phyloP scores from a whole-genome alignment of 2,888 invertebrate species.

The Ctena decussata region DNA sequence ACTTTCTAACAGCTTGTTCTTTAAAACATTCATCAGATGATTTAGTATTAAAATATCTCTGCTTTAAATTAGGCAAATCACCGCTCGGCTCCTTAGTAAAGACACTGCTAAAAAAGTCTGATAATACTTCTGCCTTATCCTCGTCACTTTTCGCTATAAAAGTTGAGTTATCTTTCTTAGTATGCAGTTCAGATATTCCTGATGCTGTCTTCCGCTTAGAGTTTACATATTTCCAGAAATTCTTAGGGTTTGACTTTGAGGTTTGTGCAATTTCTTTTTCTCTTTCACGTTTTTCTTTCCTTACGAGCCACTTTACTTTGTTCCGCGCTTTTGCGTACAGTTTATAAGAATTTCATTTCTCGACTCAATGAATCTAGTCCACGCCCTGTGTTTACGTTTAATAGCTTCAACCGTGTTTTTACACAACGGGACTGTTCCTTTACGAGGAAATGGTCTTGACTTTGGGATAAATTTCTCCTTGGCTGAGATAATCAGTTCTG shows the following conservation, averaged over 20 bases:
- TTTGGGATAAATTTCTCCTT: constrained; percentile 22
- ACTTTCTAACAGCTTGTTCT: not conserved
- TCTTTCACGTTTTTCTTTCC: too few relatives aligned
- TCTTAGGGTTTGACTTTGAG: constrained; percentile 38
- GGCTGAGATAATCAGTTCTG: not conserved
- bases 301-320: too few relatives aligned
- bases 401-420: not conserved
- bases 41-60: not conserved
- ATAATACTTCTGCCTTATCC: not conserved
- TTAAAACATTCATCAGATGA: not conserved
- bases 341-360: not conserved
- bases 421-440: not conserved
- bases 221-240: constrained; percentile 44
- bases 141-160: not conserved
- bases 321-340: too few relatives aligned
- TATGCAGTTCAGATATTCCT: too few relatives aligned
- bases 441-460: not conserved
- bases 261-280: too few relatives aligned
- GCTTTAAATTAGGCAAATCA: not conserved
- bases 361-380: constrained; percentile 16
- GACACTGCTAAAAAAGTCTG: constrained; percentile 9
- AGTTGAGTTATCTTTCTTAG: constrained; percentile 1
- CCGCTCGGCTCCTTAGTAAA: not conserved
- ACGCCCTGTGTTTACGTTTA: constrained; percentile 18
- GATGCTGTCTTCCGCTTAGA: constrained; percentile 17